Percentiles rank a stretch among this genome's conserved stretches.
Evolutionary conservation across 2,888 invertebrate genomes (phyloP).

Genomic region (Netelia fuscicornis): DNA sequence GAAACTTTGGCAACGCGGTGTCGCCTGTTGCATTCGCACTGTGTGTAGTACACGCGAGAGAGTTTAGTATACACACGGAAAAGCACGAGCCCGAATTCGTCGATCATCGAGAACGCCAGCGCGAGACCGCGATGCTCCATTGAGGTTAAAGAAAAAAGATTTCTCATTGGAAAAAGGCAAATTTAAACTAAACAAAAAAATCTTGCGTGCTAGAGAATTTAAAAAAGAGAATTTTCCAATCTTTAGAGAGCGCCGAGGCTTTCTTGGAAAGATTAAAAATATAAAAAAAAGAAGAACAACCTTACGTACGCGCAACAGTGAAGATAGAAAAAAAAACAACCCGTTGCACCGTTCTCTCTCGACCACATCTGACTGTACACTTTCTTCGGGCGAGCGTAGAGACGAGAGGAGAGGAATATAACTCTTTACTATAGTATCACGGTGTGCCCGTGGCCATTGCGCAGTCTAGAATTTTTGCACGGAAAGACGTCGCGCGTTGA

Average conservation of each 20-base stretch:
- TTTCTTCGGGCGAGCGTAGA: constrained; percentile 52
- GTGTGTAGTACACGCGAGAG: constrained; percentile 46
- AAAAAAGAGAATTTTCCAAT: background rate
- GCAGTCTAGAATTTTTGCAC: constrained; percentile 65
- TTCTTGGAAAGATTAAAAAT: background rate
- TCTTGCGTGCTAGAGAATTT: background rate
- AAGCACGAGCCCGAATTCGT: constrained; percentile 38
- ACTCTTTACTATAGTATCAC: constrained; percentile 64
- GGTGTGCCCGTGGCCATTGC: constrained; percentile 67
- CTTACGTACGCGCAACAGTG: constrained; percentile 38
- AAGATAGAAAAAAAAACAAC: constrained; percentile 32
- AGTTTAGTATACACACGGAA: constrained; percentile 16
- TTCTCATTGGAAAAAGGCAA: background rate
- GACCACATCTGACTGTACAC: constrained; percentile 57
- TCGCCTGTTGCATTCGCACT: constrained; percentile 81
- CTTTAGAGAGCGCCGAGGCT: background rate
- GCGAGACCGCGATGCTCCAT: background rate
- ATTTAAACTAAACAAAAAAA: background rate
- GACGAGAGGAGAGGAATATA: constrained; percentile 33
- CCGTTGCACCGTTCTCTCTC: constrained; percentile 45
- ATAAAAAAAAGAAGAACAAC: constrained; percentile 11
- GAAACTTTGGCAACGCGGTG: constrained; percentile 80
- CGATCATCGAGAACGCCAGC: constrained; percentile 39
- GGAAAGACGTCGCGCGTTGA: constrained; percentile 61
- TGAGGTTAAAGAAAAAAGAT: background rate